These are phyloP conservation scores for Standfussiana lucernea DNA, from an alignment of 2,888 invertebrate species.

Conservation along the genomic window DNA sequence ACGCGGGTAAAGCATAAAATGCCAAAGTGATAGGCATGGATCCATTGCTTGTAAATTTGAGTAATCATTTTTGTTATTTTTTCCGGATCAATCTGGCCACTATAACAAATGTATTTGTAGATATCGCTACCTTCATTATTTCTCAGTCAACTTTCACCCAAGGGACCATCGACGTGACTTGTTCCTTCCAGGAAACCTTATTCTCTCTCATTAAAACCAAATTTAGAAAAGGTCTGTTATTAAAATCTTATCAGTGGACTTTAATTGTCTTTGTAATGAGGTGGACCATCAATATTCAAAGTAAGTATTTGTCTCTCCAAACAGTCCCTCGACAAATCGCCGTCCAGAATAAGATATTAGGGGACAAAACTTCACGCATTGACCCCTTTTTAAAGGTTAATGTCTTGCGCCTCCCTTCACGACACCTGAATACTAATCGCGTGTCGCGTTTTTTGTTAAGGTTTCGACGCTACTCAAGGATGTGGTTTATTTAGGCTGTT, in stretches of 20 bases:
- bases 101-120: not conserved
- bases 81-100: not conserved
- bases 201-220: slow-evolving; percentile 26
- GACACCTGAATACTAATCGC: slow-evolving; percentile 87
- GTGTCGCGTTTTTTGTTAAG: slow-evolving; percentile 44
- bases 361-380: slow-evolving; percentile 88
- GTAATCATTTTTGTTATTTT: not conserved
- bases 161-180: slow-evolving; percentile 18
- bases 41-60: not conserved
- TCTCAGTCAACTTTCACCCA: slow-evolving; percentile 18
- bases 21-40: not conserved
- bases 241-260: slow-evolving; percentile 73
- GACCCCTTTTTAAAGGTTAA: slow-evolving; percentile 90
- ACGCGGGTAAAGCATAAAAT: not conserved
- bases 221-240: slow-evolving; percentile 56
- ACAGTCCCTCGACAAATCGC: slow-evolving; percentile 83
- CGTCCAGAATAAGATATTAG: slow-evolving; percentile 88
- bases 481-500: slow-evolving; percentile 18
- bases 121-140: slow-evolving; percentile 21
- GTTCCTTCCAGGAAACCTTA: slow-evolving; percentile 16
- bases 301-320: slow-evolving; percentile 81
- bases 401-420: slow-evolving; percentile 80
- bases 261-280: slow-evolving; percentile 81
- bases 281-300: slow-evolving; percentile 84
- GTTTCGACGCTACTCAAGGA: slow-evolving; percentile 24